Evolutionary conservation across 2,888 invertebrate genomes (phyloP).

Genomic region (Orthosia gracilis): DNA sequence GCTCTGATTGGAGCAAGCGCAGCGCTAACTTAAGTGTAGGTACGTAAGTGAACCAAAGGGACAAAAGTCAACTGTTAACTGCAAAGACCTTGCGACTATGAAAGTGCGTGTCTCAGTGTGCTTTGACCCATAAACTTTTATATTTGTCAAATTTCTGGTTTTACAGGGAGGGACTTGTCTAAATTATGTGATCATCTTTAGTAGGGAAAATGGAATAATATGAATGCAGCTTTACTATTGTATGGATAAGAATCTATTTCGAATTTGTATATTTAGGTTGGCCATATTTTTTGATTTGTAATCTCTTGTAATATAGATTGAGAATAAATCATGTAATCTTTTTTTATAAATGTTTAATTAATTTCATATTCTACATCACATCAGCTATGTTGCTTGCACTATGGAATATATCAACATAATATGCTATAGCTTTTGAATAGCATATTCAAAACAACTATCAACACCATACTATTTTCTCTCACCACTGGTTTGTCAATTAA

Average conservation of each 20-base stretch:
- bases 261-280: slow-evolving; percentile 64
- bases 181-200: slow-evolving; percentile 13
- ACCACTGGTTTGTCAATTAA: too few relatives aligned
- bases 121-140: not conserved
- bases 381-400: slow-evolving; percentile 2
- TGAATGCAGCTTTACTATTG: slow-evolving; percentile 43
- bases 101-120: too few relatives aligned
- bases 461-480: not conserved
- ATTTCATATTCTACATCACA: slow-evolving; percentile 16
- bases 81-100: too few relatives aligned
- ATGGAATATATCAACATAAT: slow-evolving; percentile 3
- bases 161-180: slow-evolving; percentile 38
- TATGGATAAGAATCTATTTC: slow-evolving; percentile 46
- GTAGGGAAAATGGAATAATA: slow-evolving; percentile 13
- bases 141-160: slow-evolving; percentile 43
- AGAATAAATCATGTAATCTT: slow-evolving; percentile 78
- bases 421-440: not conserved
- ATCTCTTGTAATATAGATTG: slow-evolving; percentile 71
- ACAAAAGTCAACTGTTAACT: too few relatives aligned
- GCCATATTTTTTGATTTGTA: slow-evolving; percentile 81
- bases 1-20: too few relatives aligned
- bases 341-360: slow-evolving; percentile 44
- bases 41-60: too few relatives aligned
- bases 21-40: too few relatives aligned
- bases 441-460: not conserved